Conservation (phyloP, 2,888 invertebrate genomes). For the Acrocyrtus sp. region DNA sequence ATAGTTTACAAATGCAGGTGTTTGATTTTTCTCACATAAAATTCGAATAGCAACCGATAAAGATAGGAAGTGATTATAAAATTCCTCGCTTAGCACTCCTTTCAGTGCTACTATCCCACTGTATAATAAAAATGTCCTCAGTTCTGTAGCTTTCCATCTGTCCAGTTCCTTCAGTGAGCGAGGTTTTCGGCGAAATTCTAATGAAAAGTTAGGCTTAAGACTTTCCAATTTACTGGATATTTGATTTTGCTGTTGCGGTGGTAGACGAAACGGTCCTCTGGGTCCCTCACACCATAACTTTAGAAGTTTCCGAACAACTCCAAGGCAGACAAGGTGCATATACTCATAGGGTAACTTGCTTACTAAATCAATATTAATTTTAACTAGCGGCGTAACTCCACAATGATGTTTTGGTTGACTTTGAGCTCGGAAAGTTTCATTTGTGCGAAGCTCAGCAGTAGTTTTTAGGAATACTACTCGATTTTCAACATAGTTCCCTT, state of each 20-base stretch:
- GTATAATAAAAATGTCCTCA: conserved; percentile 63
- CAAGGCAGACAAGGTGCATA: conserved; percentile 33
- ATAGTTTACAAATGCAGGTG: conserved; percentile 7
- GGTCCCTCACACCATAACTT: conserved; percentile 10
- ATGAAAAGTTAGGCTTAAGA: background rate
- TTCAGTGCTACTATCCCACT: conserved; percentile 59
- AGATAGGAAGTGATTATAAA: conserved; percentile 45
- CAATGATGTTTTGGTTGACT: conserved; percentile 9
- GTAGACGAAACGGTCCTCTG: background rate
- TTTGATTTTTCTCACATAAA: background rate
- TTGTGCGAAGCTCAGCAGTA: background rate
- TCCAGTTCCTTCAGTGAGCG: conserved; percentile 58
- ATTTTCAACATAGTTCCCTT: conserved; percentile 24
- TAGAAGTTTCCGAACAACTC: conserved; percentile 11
- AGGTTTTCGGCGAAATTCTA: conserved; percentile 62
- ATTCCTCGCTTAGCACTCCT: conserved; percentile 23
- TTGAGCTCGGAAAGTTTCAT: conserved; percentile 6
- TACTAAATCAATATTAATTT: background rate
- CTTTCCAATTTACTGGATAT: background rate
- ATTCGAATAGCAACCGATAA: conserved; percentile 36
- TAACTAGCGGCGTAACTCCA: background rate
- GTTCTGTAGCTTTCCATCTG: conserved; percentile 64
- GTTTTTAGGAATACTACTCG: conserved; percentile 8
- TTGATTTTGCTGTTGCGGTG: background rate
- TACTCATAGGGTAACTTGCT: conserved; percentile 7